Evolutionary conservation across 1,140 invertebrate genomes (phyloP), one percentile per base, ranked within the genome.

Genomic region (Globodera ellingtonae): DNA sequence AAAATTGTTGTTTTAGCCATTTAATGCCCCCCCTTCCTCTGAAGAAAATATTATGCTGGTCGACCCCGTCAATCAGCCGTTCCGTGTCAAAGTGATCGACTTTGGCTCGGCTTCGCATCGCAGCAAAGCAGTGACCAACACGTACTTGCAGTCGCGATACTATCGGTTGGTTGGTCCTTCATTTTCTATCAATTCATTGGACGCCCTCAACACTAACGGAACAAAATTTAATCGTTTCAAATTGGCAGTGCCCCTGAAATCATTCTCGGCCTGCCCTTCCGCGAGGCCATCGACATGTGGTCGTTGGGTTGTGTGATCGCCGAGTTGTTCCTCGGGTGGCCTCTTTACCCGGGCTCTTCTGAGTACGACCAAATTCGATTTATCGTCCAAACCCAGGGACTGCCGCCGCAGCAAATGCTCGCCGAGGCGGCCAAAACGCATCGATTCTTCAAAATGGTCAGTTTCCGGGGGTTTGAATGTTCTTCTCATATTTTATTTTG

Each of bases 271-370:
- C 91, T 99, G 84, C 97, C 96, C 72, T 99, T 99, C 91, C 98
- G 96, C 92, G 98, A 99, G 91, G 95, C 97, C 5, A 99, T 99
- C 85, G 98, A 99, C 90, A 99, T 99, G 97, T 99, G 98, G 98
- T 98, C 97, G 0, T 91, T 99, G 77, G 98, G 98, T 44, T 99
- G 98, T 91, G 98, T 99, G 75, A 97, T 99, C 35, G 98, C 98
- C 4, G 98, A 99, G 90, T 92, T 99, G 72, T 99, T 99, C 91
- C 92, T 99, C 21, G 98, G 98, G 79, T 99, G 98, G 98, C 98
- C 98, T 21, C 92, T 99, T 4, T 99, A 99, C 91, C 98, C 98
- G 0, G 98, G 98, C 72, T 97, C 96, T 47, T 98, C 97, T 2
- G 98, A 99, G 91, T 99, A 98, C 90, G 98, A 99, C 91, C 98